Evolutionary conservation across 1,140 invertebrate genomes (phyloP).

Genomic region (Augochlora pura): DNA sequence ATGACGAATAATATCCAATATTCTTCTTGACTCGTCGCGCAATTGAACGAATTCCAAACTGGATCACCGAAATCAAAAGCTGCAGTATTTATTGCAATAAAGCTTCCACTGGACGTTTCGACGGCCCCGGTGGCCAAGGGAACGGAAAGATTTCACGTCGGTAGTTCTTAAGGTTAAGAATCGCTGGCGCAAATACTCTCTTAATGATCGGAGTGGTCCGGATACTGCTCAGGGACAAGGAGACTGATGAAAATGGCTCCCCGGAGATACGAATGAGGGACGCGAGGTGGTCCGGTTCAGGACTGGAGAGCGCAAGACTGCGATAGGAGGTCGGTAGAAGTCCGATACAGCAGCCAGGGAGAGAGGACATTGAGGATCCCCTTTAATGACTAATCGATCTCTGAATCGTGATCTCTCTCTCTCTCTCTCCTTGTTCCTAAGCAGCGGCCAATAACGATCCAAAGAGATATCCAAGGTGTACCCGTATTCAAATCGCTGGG

Average conservation of each 20-base stretch:
- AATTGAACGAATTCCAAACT: too few species aligned
- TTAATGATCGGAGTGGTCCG: slow-evolving; percentile 17
- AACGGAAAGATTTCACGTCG: too few species aligned
- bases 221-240: slow-evolving; percentile 47
- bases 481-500: slow-evolving; percentile 49
- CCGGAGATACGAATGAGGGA: slow-evolving; percentile 54
- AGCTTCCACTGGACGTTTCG: too few species aligned
- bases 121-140: too few species aligned
- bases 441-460: slow-evolving; percentile 30
- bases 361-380: slow-evolving; percentile 24
- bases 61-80: too few species aligned
- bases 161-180: not conserved
- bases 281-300: too few species aligned
- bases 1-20: too few species aligned
- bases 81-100: too few species aligned
- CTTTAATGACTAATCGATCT: slow-evolving; percentile 62
- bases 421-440: slow-evolving; percentile 46
- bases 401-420: slow-evolving; percentile 49
- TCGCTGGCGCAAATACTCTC: slow-evolving; percentile 8
- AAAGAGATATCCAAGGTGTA: slow-evolving; percentile 32
- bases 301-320: not conserved
- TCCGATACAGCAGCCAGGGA: not conserved
- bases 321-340: not conserved
- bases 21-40: too few species aligned
- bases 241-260: slow-evolving; percentile 58